phyloP scores from a whole-genome alignment of 2,797 vertebrate species.

The Leuciscus waleckii region DNA sequence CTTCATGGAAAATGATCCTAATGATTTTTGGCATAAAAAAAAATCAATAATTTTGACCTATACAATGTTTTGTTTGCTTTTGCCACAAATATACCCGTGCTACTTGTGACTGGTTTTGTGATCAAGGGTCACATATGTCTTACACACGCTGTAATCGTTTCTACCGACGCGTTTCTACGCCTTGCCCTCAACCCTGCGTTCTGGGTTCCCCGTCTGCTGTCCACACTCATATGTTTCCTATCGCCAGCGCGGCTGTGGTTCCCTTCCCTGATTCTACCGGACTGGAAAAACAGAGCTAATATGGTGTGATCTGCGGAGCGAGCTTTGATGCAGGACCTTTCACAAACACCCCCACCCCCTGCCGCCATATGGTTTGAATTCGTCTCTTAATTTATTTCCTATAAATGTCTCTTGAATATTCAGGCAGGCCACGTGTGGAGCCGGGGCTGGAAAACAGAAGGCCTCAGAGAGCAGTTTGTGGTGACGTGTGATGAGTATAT shows the following conservation, averaged over 20 bases:
- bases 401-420: constrained; percentile 99
- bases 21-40: too few relatives aligned
- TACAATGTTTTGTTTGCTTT: too few relatives aligned
- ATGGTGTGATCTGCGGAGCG: constrained; percentile 94
- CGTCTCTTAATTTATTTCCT: constrained; percentile 99
- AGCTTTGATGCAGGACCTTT: constrained; percentile 98
- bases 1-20: too few relatives aligned
- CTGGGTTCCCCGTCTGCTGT: constrained; percentile 80
- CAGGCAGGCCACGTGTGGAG: constrained; percentile 91
- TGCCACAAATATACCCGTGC: too few relatives aligned
- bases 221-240: constrained; percentile 97
- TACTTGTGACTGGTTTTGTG: too few relatives aligned
- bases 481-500: constrained; percentile 89
- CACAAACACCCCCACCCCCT: constrained; percentile 92
- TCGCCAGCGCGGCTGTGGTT: constrained; percentile 96
- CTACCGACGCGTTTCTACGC: constrained; percentile 86
- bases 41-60: too few relatives aligned
- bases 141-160: constrained; percentile 76
- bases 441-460: constrained; percentile 88
- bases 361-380: constrained; percentile 98
- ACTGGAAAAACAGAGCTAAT: constrained; percentile 99
- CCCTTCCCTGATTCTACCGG: constrained; percentile 96
- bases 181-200: constrained; percentile 76
- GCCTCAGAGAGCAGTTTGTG: constrained; percentile 86
- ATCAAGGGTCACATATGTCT: not conserved